phyloP scores from a whole-genome alignment of 2,113 vertebrate species.

The Bubo blakistoni region DNA sequence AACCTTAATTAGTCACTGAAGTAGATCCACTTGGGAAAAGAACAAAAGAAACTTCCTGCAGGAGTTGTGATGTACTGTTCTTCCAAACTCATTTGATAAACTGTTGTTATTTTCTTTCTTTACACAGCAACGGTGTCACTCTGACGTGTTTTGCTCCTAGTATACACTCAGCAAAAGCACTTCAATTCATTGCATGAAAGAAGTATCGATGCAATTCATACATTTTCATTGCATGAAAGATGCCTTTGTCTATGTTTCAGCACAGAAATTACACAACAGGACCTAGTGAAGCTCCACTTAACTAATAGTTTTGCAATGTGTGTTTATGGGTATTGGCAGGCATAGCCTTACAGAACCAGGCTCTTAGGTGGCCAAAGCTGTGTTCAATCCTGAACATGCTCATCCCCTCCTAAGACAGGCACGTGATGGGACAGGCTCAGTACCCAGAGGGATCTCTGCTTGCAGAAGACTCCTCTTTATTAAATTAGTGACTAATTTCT shows the following conservation, averaged over 20 bases:
- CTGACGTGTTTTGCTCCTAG: background rate
- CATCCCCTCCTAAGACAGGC: background rate
- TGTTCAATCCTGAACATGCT: background rate
- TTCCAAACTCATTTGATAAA: background rate
- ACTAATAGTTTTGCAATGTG: background rate
- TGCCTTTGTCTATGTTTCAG: background rate
- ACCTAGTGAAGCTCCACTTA: background rate
- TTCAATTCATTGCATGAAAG: background rate
- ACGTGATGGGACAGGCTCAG: background rate
- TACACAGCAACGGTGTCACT: background rate
- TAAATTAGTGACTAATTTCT: background rate
- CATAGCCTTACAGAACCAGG: background rate
- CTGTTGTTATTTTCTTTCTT: background rate
- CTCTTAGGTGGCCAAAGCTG: background rate
- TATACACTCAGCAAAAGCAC: background rate
- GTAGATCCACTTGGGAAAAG: background rate
- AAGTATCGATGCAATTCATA: too few species aligned
- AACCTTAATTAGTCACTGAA: background rate
- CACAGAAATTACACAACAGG: background rate
- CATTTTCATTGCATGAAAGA: background rate
- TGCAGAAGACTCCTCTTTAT: background rate
- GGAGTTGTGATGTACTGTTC: background rate
- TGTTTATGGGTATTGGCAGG: background rate
- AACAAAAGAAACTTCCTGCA: background rate
- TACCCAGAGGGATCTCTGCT: background rate